These are phyloP conservation scores for Canis aureus DNA, from an alignment of 2,113 vertebrate species.

Conservation along the genomic window DNA sequence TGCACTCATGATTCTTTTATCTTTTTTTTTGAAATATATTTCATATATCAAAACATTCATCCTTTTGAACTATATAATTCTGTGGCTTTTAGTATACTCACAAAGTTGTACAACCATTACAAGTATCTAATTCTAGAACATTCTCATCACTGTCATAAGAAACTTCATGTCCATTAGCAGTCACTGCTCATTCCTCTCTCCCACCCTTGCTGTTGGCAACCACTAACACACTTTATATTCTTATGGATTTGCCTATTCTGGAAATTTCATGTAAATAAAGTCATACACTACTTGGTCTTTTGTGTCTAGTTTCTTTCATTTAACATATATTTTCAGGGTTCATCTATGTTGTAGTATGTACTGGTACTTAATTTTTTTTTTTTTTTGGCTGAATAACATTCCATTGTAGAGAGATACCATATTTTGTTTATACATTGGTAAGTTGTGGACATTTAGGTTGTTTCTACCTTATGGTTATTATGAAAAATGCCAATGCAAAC, in stretches of 20 bases:
- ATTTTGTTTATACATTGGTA: slow-evolving; percentile 7
- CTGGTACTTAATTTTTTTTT: neutral
- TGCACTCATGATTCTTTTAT: neutral
- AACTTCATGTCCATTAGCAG: neutral
- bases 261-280: neutral
- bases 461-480: neutral
- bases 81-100: slow-evolving; percentile 7
- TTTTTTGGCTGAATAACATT: slow-evolving; percentile 26
- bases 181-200: neutral
- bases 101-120: neutral
- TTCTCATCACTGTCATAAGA: neutral
- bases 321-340: neutral
- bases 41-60: neutral
- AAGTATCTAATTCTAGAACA: neutral
- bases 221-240: neutral
- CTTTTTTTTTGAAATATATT: neutral
- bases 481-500: neutral
- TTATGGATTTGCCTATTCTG: neutral
- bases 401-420: neutral
- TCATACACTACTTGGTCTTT: neutral
- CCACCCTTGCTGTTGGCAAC: neutral
- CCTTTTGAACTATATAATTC: neutral
- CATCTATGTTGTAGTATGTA: neutral
- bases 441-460: neutral
- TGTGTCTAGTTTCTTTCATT: slow-evolving; percentile 17